Evolutionary conservation across 2,113 vertebrate species (phyloP).

Genomic region (Gambusia holbrooki): DNA sequence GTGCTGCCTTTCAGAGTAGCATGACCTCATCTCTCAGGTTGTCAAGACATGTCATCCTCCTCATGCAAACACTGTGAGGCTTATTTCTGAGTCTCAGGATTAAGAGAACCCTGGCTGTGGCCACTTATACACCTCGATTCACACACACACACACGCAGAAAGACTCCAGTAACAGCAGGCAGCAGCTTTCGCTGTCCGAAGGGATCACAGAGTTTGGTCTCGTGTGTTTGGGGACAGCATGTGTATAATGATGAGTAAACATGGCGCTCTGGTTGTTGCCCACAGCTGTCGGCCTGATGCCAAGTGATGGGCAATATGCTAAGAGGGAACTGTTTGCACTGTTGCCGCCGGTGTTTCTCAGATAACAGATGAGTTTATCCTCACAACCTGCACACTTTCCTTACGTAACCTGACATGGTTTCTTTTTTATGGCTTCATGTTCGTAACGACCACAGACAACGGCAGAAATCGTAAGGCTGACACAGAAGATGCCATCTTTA

Average conservation of each 20-base stretch:
- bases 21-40: slow-evolving; percentile 50
- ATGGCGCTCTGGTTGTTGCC: slow-evolving; percentile 20
- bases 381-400: slow-evolving; percentile 3
- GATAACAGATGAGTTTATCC: slow-evolving; percentile 50
- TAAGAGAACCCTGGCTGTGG: slow-evolving; percentile 16
- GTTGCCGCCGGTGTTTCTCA: slow-evolving; percentile 25
- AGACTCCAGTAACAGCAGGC: background rate
- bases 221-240: slow-evolving; percentile 61
- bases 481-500: background rate
- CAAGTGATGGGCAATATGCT: slow-evolving; percentile 43
- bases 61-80: background rate
- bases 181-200: background rate
- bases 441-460: background rate
- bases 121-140: background rate
- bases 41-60: slow-evolving; percentile 45
- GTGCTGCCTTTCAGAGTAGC: slow-evolving; percentile 35
- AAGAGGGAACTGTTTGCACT: slow-evolving; percentile 48
- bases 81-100: slow-evolving; percentile 18
- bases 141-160: background rate
- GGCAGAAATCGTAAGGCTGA: background rate
- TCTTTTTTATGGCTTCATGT: background rate
- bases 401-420: background rate
- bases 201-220: slow-evolving; percentile 31
- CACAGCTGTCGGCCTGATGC: slow-evolving; percentile 50
- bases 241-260: slow-evolving; percentile 66